phyloP scores from a whole-genome alignment of 2,113 vertebrate genomes.

The Tachuris rubrigastra region DNA sequence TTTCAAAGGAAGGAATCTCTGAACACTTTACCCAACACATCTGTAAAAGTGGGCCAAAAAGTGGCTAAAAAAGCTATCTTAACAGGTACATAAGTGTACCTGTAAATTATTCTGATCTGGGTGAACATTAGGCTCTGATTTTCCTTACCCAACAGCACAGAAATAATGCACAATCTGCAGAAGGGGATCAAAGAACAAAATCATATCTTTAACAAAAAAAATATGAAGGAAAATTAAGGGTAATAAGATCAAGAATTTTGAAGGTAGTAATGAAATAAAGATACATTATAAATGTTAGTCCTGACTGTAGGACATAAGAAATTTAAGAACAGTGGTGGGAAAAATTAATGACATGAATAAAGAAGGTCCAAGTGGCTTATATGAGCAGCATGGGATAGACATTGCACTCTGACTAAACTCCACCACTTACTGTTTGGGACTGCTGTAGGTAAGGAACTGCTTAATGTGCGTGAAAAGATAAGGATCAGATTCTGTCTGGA shows the following conservation, averaged over 20 bases:
- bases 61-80: neutral
- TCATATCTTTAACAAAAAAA: neutral
- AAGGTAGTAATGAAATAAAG: neutral
- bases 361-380: neutral
- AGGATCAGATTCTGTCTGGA: neutral
- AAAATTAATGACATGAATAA: neutral
- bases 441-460: neutral
- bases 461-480: neutral
- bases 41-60: neutral
- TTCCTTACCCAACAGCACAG: neutral
- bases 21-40: neutral
- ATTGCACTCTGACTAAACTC: neutral
- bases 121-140: neutral
- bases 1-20: neutral
- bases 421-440: neutral
- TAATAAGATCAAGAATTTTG: neutral
- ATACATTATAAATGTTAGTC: neutral
- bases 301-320: neutral
- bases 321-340: neutral
- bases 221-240: fast-evolving
- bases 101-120: neutral
- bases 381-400: neutral
- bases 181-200: neutral
- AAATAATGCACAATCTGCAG: neutral
- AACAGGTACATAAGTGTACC: neutral